phyloP scores from a whole-genome alignment of 2,888 invertebrate species.

The Sicus ferrugineus region DNA sequence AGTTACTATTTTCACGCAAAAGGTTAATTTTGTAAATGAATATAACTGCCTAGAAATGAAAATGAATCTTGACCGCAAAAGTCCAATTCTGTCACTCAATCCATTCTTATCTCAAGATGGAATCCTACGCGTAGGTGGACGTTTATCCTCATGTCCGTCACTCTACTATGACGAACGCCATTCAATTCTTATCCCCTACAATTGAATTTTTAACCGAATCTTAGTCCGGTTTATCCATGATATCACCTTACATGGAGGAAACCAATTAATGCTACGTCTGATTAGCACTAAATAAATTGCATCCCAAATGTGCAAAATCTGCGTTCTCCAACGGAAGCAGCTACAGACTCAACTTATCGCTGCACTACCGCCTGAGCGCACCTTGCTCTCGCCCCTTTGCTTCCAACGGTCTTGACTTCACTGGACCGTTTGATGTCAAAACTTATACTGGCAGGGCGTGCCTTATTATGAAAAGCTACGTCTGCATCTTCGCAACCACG shows the following conservation, averaged over 20 bases:
- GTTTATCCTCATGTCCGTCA: no score
- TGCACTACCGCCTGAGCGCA: slow-evolving; percentile 2
- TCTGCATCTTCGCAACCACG: slow-evolving; percentile 36
- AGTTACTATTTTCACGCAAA: background rate
- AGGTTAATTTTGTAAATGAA: no score
- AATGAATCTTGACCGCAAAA: no score
- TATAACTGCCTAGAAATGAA: no score
- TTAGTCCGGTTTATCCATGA: background rate
- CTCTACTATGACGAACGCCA: no score
- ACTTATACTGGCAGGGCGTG: slow-evolving; percentile 32
- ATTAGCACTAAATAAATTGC: no score
- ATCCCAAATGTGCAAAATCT: no score
- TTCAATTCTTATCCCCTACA: no score
- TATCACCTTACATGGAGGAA: slow-evolving; percentile 1
- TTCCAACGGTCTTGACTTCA: slow-evolving; percentile 34
- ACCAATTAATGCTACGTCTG: slow-evolving; percentile 5
- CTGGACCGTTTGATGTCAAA: slow-evolving; percentile 38
- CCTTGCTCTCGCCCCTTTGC: slow-evolving; percentile 31
- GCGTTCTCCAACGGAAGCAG: background rate
- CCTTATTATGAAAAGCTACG: slow-evolving; percentile 35
- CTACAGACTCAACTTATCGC: background rate
- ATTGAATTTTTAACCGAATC: no score
- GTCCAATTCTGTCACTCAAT: no score
- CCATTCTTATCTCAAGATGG: no score
- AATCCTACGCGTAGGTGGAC: no score